Conservation (phyloP, 2,888 invertebrate species). For the Blastobasis lacticolella region DNA sequence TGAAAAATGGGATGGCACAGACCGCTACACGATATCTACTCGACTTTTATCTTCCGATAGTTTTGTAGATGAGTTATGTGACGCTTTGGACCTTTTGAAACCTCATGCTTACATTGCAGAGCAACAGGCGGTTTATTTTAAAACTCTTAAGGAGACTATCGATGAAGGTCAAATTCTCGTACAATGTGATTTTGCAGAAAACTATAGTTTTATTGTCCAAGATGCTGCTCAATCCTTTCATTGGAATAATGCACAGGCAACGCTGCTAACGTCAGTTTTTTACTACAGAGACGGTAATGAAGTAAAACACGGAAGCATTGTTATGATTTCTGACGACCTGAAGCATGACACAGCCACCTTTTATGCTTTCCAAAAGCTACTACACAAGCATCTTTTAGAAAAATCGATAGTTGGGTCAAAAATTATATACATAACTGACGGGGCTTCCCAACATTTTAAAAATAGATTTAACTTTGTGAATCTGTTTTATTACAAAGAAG, state of each 20-base stretch:
- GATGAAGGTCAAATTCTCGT: conserved; percentile 6
- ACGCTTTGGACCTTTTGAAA: conserved; percentile 9
- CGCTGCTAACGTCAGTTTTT: no score
- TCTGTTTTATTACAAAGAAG: no score
- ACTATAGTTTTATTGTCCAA: conserved; percentile 11
- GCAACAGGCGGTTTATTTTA: conserved; percentile 10
- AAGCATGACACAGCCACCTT: no score
- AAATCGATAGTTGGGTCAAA: no score
- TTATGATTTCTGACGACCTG: no score
- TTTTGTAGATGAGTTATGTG: conserved; percentile 10
- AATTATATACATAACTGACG: no score
- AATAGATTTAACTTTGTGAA: no score
- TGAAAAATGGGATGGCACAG: conserved; percentile 13
- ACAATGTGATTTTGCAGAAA: conserved; percentile 11
- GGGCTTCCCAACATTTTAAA: no score
- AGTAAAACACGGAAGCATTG: no score
- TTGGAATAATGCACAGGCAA: conserved; percentile 10
- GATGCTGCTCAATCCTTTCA: conserved; percentile 11
- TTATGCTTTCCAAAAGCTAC: no score
- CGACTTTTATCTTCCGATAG: conserved; percentile 6
- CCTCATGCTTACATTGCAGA: conserved; percentile 11
- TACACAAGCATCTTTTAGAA: no score
- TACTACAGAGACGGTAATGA: no score
- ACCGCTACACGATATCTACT: conserved; percentile 8
- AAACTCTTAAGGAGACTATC: conserved; percentile 7